Evolutionary conservation across 2,888 invertebrate species (phyloP).

Genomic region (Trichogramma dendrolimi): DNA sequence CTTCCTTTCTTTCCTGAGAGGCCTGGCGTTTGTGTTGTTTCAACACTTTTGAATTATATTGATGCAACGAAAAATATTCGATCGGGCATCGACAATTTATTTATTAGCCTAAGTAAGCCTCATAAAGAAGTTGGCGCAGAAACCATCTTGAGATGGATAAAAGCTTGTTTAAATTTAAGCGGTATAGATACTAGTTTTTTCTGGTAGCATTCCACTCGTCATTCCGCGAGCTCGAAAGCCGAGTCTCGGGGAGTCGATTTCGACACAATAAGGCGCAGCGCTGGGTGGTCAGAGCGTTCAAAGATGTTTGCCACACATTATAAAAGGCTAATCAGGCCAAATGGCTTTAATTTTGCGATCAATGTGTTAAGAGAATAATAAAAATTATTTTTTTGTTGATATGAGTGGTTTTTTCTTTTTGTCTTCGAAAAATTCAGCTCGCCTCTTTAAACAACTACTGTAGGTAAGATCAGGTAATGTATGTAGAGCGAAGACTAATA

Average conservation of each 20-base stretch:
- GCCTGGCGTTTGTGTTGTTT: slow-evolving; percentile 18
- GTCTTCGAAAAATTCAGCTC: no score
- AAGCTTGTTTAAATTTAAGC: slow-evolving; percentile 10
- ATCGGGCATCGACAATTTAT: slow-evolving; percentile 6
- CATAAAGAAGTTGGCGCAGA: slow-evolving; percentile 14
- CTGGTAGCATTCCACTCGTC: slow-evolving; percentile 25
- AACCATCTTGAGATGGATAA: slow-evolving; percentile 25
- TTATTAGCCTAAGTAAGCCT: slow-evolving; percentile 16
- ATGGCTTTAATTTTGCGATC: neutral
- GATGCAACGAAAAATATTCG: slow-evolving; percentile 13
- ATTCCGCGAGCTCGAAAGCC: slow-evolving; percentile 23
- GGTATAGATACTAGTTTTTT: slow-evolving; percentile 24
- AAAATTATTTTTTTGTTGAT: no score
- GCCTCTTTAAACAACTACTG: no score
- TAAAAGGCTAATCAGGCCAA: neutral
- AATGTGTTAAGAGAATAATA: neutral
- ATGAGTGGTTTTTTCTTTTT: no score
- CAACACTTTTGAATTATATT: slow-evolving; percentile 10
- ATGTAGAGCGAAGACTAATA: no score
- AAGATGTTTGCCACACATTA: slow-evolving; percentile 18
- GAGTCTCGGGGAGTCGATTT: slow-evolving; percentile 8
- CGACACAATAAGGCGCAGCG: slow-evolving; percentile 14
- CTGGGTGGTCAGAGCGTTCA: slow-evolving; percentile 21
- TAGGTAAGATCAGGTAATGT: no score
- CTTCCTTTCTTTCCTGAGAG: slow-evolving; percentile 14